phyloP scores from a whole-genome alignment of 1,140 invertebrate genomes.

The Fopius arisanus region DNA sequence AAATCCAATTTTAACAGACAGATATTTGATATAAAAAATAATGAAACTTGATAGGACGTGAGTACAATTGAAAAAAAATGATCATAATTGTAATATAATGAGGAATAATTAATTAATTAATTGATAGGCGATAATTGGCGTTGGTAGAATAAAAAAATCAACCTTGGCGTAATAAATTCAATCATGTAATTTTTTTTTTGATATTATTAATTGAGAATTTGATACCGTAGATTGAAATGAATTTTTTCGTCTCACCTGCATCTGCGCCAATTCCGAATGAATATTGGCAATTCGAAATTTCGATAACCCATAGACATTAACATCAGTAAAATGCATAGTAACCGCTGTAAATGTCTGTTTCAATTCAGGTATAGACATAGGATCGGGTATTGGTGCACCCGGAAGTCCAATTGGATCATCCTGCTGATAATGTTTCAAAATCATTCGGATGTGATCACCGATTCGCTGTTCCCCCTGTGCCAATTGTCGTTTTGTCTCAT shows the following conservation, averaged over 20 bases:
- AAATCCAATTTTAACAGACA: not conserved
- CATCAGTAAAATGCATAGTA: slow-evolving; percentile 75
- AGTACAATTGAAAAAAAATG: too few species aligned
- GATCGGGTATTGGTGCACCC: slow-evolving; percentile 78
- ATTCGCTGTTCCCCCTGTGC: slow-evolving; percentile 71
- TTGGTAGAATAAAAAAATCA: too few species aligned
- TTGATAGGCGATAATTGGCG: too few species aligned
- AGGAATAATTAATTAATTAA: too few species aligned
- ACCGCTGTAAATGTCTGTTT: slow-evolving; percentile 75
- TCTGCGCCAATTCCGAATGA: slow-evolving; percentile 71
- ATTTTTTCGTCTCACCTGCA: slow-evolving; percentile 66
- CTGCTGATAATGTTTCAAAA: slow-evolving; percentile 85
- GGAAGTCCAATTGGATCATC: slow-evolving; percentile 81
- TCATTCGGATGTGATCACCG: slow-evolving; percentile 73
- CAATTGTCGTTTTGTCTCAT: slow-evolving; percentile 46
- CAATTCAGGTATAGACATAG: slow-evolving; percentile 80
- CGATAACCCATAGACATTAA: slow-evolving; percentile 77
- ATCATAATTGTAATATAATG: too few species aligned
- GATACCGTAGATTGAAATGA: not conserved
- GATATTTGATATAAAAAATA: not conserved
- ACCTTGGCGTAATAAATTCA: too few species aligned
- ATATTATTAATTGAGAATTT: too few species aligned
- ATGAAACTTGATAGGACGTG: too few species aligned
- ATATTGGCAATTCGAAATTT: slow-evolving; percentile 79
- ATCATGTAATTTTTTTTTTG: too few species aligned